Percentiles rank a stretch among this genome's conserved stretches.
Conservation (phyloP, 2,113 vertebrate genomes). For the Semicossyphus pulcher region DNA sequence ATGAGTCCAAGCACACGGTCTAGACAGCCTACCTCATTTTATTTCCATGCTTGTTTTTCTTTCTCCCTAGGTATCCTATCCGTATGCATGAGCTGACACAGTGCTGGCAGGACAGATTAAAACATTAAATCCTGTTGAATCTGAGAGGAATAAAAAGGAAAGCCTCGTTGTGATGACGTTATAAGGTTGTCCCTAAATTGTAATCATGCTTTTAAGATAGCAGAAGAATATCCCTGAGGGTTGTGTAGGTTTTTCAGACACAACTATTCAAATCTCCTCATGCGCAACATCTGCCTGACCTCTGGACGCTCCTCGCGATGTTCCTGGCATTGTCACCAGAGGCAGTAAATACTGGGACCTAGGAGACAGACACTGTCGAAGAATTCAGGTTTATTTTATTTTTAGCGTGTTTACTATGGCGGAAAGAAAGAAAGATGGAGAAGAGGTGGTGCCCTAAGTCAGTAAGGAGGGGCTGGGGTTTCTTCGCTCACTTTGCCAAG, state of each 20-base stretch:
- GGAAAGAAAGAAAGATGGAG: slow-evolving; percentile 13
- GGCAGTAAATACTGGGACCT: slow-evolving; percentile 71
- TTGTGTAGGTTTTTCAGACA: slow-evolving; percentile 50
- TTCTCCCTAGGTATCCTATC: slow-evolving; percentile 59
- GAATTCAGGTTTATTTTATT: slow-evolving; percentile 70
- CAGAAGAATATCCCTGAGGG: slow-evolving; percentile 25
- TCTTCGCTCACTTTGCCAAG: slow-evolving; percentile 52
- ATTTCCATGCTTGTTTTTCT: slow-evolving; percentile 69
- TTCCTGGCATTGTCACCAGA: slow-evolving; percentile 72
- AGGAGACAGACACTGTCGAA: slow-evolving; percentile 68
- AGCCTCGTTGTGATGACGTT: slow-evolving; percentile 20
- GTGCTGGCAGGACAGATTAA: slow-evolving; percentile 64
- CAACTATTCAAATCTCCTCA: slow-evolving; percentile 39
- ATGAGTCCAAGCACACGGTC: slow-evolving; percentile 57
- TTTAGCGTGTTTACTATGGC: slow-evolving; percentile 72
- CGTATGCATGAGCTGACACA: slow-evolving; percentile 34
- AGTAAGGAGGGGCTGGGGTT: slow-evolving; percentile 24
- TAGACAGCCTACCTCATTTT: slow-evolving; percentile 70
- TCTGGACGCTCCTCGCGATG: slow-evolving; percentile 64
- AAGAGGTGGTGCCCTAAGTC: slow-evolving; percentile 25
- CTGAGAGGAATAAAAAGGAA: slow-evolving; percentile 20
- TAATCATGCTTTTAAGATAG: slow-evolving; percentile 38
- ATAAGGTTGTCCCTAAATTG: slow-evolving; percentile 25
- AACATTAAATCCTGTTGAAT: slow-evolving; percentile 51
- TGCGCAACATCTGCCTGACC: slow-evolving; percentile 79